phyloP scores from a whole-genome alignment of 2,113 vertebrate genomes.

The Esox niger region DNA sequence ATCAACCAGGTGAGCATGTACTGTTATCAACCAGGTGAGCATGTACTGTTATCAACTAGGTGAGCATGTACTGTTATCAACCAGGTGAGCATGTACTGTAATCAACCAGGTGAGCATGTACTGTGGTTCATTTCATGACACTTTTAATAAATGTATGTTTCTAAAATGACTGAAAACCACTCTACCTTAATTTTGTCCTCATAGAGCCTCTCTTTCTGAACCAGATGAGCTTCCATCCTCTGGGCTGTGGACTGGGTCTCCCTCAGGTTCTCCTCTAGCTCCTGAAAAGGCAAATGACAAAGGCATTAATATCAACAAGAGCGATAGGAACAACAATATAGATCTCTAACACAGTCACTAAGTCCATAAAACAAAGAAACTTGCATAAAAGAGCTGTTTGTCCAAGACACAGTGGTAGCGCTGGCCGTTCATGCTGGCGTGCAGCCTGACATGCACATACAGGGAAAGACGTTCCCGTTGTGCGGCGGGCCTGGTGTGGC shows the following conservation, averaged over 20 bases:
- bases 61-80: too few relatives aligned
- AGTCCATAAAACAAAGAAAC: constrained; percentile 22
- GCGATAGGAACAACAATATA: not conserved
- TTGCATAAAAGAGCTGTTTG: constrained; percentile 63
- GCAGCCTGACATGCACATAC: not conserved
- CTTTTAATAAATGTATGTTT: too few relatives aligned
- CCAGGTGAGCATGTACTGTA: too few relatives aligned
- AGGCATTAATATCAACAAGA: not conserved
- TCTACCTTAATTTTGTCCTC: constrained; percentile 95
- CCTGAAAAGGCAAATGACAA: constrained; percentile 70
- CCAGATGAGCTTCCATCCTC: constrained; percentile 91
- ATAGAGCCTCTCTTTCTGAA: constrained; percentile 93
- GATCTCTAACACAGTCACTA: not conserved
- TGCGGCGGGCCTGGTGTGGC: constrained; percentile 2
- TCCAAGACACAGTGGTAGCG: constrained; percentile 42
- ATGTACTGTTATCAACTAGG: too few relatives aligned
- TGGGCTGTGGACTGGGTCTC: constrained; percentile 94
- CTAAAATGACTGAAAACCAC: too few relatives aligned
- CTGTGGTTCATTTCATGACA: too few relatives aligned
- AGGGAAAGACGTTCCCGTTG: constrained; percentile 10
- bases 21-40: too few relatives aligned
- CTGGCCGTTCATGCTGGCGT: constrained; percentile 47
- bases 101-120: too few relatives aligned
- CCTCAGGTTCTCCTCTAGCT: constrained; percentile 92
- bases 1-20: too few relatives aligned